Conservation (phyloP, 2,113 vertebrate genomes). For the Coturnix japonica region DNA sequence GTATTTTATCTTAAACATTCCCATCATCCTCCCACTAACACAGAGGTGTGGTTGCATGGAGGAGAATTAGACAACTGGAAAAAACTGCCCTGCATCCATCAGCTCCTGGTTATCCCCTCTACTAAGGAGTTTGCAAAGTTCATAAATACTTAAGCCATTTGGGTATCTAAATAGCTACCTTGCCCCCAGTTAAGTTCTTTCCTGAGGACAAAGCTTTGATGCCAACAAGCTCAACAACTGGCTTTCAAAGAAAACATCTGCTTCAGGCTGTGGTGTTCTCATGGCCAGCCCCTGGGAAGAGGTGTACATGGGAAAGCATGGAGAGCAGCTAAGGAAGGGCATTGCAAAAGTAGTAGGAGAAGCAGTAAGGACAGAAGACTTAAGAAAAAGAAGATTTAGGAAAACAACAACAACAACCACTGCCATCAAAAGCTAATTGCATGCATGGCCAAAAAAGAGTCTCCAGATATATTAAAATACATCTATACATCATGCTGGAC, state of each 20-base stretch:
- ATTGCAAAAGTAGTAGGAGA: neutral
- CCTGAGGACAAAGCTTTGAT: neutral
- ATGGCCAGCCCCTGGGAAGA: neutral
- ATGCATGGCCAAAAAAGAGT: neutral
- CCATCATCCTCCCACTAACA: neutral
- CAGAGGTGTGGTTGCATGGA: neutral
- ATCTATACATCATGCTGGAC: neutral
- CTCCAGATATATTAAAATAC: neutral
- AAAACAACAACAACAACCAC: neutral
- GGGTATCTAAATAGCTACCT: neutral
- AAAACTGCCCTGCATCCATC: accelerated
- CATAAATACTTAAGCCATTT: neutral
- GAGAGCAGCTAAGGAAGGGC: neutral
- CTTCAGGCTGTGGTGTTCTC: neutral
- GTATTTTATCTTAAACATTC: neutral
- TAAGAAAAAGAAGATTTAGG: neutral
- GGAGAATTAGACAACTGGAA: neutral
- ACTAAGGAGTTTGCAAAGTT: neutral
- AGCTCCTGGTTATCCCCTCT: neutral
- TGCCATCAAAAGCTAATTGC: neutral
- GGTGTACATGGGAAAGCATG: neutral
- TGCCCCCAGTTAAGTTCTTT: neutral
- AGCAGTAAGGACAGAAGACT: neutral
- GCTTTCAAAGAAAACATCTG: neutral
- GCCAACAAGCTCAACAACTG: neutral